phyloP scores from a whole-genome alignment of 2,797 vertebrate genomes.

The Ibycter americanus region DNA sequence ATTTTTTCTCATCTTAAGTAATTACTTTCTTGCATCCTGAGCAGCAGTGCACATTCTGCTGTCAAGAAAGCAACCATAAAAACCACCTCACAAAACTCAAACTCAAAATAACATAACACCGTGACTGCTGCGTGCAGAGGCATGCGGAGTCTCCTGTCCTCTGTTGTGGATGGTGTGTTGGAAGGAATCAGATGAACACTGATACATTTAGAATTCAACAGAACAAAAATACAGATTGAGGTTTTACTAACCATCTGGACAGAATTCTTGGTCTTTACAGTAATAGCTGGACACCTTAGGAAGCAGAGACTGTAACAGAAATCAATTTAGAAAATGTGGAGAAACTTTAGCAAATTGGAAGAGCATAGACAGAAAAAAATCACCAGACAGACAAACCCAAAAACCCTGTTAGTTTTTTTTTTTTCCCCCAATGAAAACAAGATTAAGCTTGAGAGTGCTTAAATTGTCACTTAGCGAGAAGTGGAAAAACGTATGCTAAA shows the following conservation, averaged over 20 bases:
- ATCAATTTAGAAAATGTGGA: not conserved
- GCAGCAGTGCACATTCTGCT: not conserved
- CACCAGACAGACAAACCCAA: not conserved
- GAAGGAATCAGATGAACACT: not conserved
- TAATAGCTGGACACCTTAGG: not conserved
- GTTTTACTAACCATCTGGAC: not conserved
- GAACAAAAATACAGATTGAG: not conserved
- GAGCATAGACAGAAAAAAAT: rapidly evolving
- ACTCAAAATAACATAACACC: not conserved
- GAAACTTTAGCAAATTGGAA: not conserved
- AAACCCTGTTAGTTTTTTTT: not conserved
- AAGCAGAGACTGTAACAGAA: not conserved
- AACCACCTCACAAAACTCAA: not conserved
- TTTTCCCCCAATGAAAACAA: not conserved
- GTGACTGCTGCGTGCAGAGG: not conserved
- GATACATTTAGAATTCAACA: not conserved
- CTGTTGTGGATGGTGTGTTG: not conserved
- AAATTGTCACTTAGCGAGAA: not conserved
- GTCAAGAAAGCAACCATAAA: not conserved
- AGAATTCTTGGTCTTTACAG: not conserved
- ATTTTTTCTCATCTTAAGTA: not conserved
- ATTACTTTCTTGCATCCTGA: not conserved
- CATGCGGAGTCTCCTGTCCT: not conserved
- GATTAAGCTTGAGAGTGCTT: not conserved
- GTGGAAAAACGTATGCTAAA: not conserved